Conservation (phyloP, 2,113 vertebrate genomes). For the Mesoclemmys tuberculata region DNA sequence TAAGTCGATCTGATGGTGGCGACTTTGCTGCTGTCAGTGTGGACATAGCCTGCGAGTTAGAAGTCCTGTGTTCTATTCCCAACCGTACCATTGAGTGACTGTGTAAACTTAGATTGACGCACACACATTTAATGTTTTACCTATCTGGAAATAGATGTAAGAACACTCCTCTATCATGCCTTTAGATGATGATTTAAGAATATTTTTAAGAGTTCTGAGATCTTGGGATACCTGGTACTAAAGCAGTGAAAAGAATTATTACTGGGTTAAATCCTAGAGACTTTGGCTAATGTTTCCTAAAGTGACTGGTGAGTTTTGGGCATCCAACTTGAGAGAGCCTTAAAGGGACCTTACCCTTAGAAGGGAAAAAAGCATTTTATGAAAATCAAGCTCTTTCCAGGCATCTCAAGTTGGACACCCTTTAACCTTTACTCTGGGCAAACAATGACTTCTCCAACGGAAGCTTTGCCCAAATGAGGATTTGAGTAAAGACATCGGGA, state of each 20-base stretch:
- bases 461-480: neutral
- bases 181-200: neutral
- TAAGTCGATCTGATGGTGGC: too few species aligned
- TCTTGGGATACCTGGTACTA: neutral
- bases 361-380: neutral
- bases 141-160: rapidly evolving
- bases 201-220: neutral
- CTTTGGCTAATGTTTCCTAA: neutral
- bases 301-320: neutral
- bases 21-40: too few species aligned
- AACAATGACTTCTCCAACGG: neutral
- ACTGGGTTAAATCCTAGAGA: neutral
- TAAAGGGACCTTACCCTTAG: neutral
- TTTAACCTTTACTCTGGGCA: neutral
- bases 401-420: neutral
- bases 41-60: rapidly evolving
- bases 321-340: neutral
- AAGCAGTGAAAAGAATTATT: neutral
- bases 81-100: rapidly evolving
- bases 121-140: neutral
- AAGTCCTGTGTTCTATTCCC: neutral
- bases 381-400: neutral
- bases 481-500: neutral
- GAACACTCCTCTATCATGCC: rapidly evolving
- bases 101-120: rapidly evolving